Evolutionary conservation across 2,797 vertebrate species (phyloP).

Genomic region (Lepus townsendii): DNA sequence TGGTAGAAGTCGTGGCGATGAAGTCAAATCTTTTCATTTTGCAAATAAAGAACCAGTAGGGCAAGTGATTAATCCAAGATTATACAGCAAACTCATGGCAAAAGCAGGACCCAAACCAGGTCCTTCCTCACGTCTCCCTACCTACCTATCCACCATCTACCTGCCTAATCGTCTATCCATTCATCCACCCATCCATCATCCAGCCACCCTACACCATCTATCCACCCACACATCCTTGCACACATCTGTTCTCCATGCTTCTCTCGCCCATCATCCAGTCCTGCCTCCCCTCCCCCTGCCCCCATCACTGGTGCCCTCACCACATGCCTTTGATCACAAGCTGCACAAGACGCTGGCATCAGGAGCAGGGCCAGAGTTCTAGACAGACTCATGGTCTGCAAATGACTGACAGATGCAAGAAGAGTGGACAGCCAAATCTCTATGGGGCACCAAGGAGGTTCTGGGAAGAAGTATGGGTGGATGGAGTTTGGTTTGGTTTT

Average conservation of each 20-base stretch:
- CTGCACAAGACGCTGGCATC: constrained; percentile 66
- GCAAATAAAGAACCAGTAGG: constrained; percentile 44
- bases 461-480: neutral
- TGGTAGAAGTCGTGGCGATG: neutral
- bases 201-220: neutral
- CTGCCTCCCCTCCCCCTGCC: neutral
- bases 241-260: neutral
- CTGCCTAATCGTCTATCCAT: no score
- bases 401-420: constrained; percentile 57
- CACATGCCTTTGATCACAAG: constrained; percentile 56
- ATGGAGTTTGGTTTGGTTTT: neutral
- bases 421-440: neutral
- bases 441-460: neutral
- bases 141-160: neutral
- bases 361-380: constrained; percentile 49
- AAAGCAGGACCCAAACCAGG: constrained; percentile 19
- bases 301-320: neutral
- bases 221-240: neutral
- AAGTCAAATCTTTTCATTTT: constrained; percentile 30
- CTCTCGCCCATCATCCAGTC: neutral
- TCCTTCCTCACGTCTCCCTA: neutral
- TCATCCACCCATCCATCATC: neutral
- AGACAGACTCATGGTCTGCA: constrained; percentile 59
- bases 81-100: neutral
- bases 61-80: neutral